Conservation (phyloP, 2,113 vertebrate genomes). For the Callopanchax toddi region DNA sequence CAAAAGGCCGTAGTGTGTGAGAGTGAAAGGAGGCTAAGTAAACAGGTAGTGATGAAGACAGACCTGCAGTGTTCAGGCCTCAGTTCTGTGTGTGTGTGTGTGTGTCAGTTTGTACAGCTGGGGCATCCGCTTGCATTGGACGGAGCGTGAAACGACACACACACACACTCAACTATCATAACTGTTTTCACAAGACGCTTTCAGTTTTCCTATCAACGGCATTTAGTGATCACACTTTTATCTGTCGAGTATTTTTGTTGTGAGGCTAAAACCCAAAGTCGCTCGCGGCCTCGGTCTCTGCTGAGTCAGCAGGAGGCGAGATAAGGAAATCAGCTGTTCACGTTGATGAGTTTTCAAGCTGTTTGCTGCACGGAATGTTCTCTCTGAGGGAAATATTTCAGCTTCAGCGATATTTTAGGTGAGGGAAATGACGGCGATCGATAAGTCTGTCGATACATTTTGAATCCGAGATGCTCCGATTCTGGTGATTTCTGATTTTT, state of each 20-base stretch:
- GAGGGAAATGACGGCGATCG: not conserved
- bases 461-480: no score
- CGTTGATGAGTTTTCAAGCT: constrained; percentile 7
- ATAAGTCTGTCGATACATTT: no score
- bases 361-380: not conserved
- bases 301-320: constrained; percentile 43
- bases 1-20: constrained; percentile 89
- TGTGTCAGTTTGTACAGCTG: constrained; percentile 89
- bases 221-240: constrained; percentile 14
- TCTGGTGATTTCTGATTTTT: no score
- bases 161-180: constrained; percentile 15
- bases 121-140: constrained; percentile 57
- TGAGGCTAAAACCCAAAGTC: constrained; percentile 14
- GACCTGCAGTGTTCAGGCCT: constrained; percentile 83
- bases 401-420: not conserved
- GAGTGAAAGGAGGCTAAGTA: constrained; percentile 90
- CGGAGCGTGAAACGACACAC: constrained; percentile 30
- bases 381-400: constrained; percentile 1
- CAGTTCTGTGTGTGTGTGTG: constrained; percentile 70
- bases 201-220: constrained; percentile 9
- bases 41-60: constrained; percentile 87
- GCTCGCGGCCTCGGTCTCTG: constrained; percentile 31
- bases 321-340: constrained; percentile 52
- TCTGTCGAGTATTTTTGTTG: constrained; percentile 30
- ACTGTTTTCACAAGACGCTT: constrained; percentile 34